phyloP scores from a whole-genome alignment of 2,113 vertebrate genomes.

The Pungitius pungitius region DNA sequence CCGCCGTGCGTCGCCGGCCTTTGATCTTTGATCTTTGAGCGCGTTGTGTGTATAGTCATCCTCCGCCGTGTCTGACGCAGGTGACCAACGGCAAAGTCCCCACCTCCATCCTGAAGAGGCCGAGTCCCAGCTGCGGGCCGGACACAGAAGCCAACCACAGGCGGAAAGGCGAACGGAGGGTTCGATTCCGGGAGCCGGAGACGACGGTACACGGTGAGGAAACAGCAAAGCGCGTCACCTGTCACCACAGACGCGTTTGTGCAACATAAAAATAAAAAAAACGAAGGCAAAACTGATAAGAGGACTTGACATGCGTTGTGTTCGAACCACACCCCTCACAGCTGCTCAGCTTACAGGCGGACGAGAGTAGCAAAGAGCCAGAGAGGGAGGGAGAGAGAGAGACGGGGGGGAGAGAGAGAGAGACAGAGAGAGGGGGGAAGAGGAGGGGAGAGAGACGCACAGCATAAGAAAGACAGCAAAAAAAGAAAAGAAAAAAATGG shows the following conservation, averaged over 20 bases:
- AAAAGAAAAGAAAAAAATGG: no score
- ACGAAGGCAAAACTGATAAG: no score
- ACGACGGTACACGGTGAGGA: slow-evolving; percentile 86
- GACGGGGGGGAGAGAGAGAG: no score
- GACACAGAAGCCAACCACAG: slow-evolving; percentile 68
- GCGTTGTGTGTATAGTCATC: background rate
- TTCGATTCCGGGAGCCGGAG: slow-evolving; percentile 91
- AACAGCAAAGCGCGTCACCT: background rate
- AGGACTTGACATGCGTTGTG: no score
- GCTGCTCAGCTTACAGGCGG: no score
- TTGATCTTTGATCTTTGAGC: background rate
- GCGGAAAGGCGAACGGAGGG: slow-evolving; percentile 81
- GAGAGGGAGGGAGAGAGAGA: no score
- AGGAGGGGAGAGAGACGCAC: no score
- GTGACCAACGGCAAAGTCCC: slow-evolving; percentile 76
- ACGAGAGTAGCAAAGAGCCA: no score
- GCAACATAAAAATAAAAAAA: background rate
- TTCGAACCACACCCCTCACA: no score
- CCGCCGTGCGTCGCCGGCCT: background rate
- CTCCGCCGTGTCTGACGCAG: slow-evolving; percentile 50
- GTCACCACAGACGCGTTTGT: slow-evolving; percentile 17
- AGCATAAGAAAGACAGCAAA: no score
- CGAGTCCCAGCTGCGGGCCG: slow-evolving; percentile 42
- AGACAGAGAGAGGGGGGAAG: no score
- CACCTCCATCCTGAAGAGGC: slow-evolving; percentile 88